Conservation (phyloP, 2,888 invertebrate species). For the Ariolimax columbianus region DNA sequence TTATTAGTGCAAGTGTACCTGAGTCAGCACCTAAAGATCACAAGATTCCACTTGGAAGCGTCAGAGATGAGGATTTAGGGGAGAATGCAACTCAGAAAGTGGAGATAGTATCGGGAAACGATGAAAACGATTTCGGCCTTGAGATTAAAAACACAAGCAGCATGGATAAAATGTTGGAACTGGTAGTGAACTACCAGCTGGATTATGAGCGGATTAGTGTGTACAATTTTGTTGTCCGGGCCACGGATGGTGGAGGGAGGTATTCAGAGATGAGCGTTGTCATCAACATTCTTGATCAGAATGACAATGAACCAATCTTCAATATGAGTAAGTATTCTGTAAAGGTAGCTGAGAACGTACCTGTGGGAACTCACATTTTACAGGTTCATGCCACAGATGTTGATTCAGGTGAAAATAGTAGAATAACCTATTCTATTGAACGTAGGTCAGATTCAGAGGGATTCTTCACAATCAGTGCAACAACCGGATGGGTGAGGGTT, state of each 20-base stretch:
- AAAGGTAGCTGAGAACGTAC: slow-evolving; percentile 92
- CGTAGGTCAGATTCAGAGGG: slow-evolving; percentile 90
- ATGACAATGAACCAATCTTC: slow-evolving; percentile 97
- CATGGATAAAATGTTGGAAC: slow-evolving; percentile 87
- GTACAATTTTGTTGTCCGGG: slow-evolving; percentile 92
- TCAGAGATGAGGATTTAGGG: slow-evolving; percentile 93
- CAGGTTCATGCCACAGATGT: slow-evolving; percentile 96
- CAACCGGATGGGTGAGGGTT: slow-evolving; percentile 87
- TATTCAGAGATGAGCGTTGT: slow-evolving; percentile 90
- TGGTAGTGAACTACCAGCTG: slow-evolving; percentile 88
- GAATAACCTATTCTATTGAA: slow-evolving; percentile 94
- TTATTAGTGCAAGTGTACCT: slow-evolving; percentile 92
- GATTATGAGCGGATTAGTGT: slow-evolving; percentile 93
- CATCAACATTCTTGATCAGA: slow-evolving; percentile 94
- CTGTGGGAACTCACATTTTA: slow-evolving; percentile 93
- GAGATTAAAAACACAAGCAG: slow-evolving; percentile 92
- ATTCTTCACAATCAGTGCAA: slow-evolving; percentile 92
- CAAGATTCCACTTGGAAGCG: slow-evolving; percentile 82
- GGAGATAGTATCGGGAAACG: slow-evolving; percentile 94
- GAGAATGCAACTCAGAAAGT: slow-evolving; percentile 91
- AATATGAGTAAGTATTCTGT: slow-evolving; percentile 96
- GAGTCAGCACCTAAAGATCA: slow-evolving; percentile 97
- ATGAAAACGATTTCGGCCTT: slow-evolving; percentile 92
- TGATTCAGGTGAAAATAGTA: slow-evolving; percentile 93
- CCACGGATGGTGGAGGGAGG: slow-evolving; percentile 90